A percentile compares a stretch with the other conserved stretches of the same genome.
These are phyloP conservation scores for Holothuria leucospilota DNA, from an alignment of 53 echinoderm and acorn worm species.

Conservation along the genomic window DNA sequence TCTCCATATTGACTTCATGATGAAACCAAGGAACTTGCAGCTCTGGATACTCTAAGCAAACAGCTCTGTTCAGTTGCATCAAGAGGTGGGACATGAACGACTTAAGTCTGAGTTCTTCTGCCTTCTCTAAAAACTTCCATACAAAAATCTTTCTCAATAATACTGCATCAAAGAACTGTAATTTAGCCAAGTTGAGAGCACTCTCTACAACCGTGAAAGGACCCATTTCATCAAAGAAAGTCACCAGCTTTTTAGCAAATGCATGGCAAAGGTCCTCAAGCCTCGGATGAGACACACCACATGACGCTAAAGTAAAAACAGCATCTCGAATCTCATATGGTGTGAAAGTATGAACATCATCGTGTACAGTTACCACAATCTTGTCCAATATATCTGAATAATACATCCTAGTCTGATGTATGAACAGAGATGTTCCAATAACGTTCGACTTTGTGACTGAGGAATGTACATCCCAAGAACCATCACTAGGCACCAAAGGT, in stretches of 20 bases:
- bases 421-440: constrained; percentile 3
- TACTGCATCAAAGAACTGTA: not conserved
- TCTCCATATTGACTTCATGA: not conserved
- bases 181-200: not conserved
- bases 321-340: constrained; percentile 28
- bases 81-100: not conserved
- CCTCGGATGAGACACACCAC: constrained; percentile 7
- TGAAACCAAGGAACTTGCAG: constrained; percentile 39
- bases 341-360: constrained; percentile 4
- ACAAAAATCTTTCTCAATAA: constrained; percentile 14
- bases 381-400: constrained; percentile 9
- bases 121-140: constrained; percentile 8
- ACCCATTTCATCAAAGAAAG: constrained; percentile 13
- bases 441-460: constrained; percentile 1
- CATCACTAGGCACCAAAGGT: not conserved
- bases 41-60: constrained; percentile 36
- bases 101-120: not conserved
- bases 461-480: not conserved
- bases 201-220: constrained; percentile 3
- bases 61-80: constrained; percentile 35
- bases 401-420: not conserved
- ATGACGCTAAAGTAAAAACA: not conserved
- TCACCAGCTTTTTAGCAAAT: not conserved
- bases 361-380: not conserved
- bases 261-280: not conserved